These are phyloP conservation scores for Microcebus jonahi DNA, from an alignment of 2,113 vertebrate species.

Conservation along the genomic window DNA sequence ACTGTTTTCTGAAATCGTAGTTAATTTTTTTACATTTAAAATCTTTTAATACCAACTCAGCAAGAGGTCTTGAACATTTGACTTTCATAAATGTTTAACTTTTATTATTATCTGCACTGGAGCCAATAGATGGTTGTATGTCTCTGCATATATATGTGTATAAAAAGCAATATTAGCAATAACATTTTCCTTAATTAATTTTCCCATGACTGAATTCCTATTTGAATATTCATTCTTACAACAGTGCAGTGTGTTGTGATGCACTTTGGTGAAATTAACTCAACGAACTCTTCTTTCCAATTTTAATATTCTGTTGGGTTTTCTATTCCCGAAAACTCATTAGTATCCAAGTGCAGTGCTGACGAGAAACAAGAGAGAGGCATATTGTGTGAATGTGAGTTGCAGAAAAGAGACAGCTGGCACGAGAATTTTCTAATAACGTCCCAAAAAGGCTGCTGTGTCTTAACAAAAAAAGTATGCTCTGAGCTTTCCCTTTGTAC, in stretches of 20 bases:
- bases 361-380: constrained; percentile 85
- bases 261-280: constrained; percentile 83
- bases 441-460: constrained; percentile 67
- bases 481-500: constrained; percentile 82
- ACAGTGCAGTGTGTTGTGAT: constrained; percentile 75
- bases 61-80: constrained; percentile 53
- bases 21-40: constrained; percentile 16
- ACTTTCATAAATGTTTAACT: constrained; percentile 61
- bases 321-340: constrained; percentile 87
- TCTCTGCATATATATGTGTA: constrained; percentile 59
- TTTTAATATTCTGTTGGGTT: constrained; percentile 86
- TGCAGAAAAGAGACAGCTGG: constrained; percentile 85
- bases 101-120: constrained; percentile 53
- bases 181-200: constrained; percentile 81
- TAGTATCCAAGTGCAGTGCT: constrained; percentile 85
- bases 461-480: constrained; percentile 40
- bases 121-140: constrained; percentile 41
- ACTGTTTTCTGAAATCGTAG: background rate
- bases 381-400: constrained; percentile 90
- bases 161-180: constrained; percentile 73
- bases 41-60: background rate
- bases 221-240: constrained; percentile 84
- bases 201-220: constrained; percentile 74
- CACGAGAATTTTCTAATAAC: constrained; percentile 83
- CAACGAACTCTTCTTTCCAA: constrained; percentile 79